phyloP scores from a whole-genome alignment of 1,140 invertebrate species.

The Euura lappo region DNA sequence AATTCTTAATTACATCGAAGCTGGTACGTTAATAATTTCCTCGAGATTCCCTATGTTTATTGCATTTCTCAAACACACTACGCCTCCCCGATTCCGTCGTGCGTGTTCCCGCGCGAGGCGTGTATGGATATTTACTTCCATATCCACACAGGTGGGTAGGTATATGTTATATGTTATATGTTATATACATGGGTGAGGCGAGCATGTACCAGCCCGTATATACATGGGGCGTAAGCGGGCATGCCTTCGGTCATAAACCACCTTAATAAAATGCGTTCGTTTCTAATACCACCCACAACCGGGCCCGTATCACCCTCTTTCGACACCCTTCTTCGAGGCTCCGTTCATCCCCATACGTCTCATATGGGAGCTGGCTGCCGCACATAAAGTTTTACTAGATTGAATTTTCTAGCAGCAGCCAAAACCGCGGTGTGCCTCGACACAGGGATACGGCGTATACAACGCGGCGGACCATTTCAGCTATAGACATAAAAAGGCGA shows the following conservation, averaged over 20 bases:
- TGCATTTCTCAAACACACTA: no score
- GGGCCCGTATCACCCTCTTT: neutral
- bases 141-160: no score
- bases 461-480: no score
- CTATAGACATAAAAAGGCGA: neutral
- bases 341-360: conserved; percentile 5
- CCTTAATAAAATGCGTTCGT: conserved; percentile 44
- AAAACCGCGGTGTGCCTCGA: conserved; percentile 9
- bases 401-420: conserved; percentile 41
- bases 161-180: no score
- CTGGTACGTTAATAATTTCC: no score
- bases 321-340: conserved; percentile 13
- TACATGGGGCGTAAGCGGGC: neutral
- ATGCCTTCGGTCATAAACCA: conserved; percentile 38
- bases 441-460: no score
- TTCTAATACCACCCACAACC: conserved; percentile 39
- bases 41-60: no score
- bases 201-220: neutral
- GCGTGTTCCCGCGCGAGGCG: no score
- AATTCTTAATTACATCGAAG: no score
- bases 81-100: no score
- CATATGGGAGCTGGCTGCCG: conserved; percentile 23
- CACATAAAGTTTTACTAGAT: conserved; percentile 45
- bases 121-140: no score
- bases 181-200: no score